phyloP scores from a whole-genome alignment of 1,140 invertebrate species.

The Lerema accius region DNA sequence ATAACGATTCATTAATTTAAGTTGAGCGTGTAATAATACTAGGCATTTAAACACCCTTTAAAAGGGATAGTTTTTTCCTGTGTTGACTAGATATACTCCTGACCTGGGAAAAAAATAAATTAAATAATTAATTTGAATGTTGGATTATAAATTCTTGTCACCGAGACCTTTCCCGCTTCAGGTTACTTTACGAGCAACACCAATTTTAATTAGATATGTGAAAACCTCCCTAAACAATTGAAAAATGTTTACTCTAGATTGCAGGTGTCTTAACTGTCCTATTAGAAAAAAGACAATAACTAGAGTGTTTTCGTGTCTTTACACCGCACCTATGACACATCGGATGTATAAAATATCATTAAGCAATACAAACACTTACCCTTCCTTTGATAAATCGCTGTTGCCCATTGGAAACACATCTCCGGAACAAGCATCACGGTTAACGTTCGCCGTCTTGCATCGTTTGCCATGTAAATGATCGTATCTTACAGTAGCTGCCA shows the following conservation, averaged over 20 bases:
- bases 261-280: too few relatives aligned
- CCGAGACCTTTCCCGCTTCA: too few relatives aligned
- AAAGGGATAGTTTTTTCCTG: conserved; percentile 31
- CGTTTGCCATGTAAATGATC: conserved; percentile 71
- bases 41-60: not conserved
- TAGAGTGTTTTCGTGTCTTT: too few relatives aligned
- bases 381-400: conserved; percentile 44
- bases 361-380: conserved; percentile 38
- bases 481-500: conserved; percentile 79
- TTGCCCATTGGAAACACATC: conserved; percentile 50
- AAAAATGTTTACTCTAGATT: too few relatives aligned
- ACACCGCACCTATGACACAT: too few relatives aligned
- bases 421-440: conserved; percentile 41
- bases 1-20: not conserved
- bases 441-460: conserved; percentile 55
- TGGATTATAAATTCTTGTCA: too few relatives aligned
- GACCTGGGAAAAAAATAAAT: conserved; percentile 39
- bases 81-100: conserved; percentile 50
- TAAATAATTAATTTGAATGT: not conserved
- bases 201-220: too few relatives aligned
- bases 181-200: too few relatives aligned
- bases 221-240: too few relatives aligned
- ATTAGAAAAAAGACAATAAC: too few relatives aligned
- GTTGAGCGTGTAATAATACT: not conserved
- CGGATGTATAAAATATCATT: too few relatives aligned